Conservation (phyloP, 2,113 vertebrate species). For the Eretmochelys imbricata region DNA sequence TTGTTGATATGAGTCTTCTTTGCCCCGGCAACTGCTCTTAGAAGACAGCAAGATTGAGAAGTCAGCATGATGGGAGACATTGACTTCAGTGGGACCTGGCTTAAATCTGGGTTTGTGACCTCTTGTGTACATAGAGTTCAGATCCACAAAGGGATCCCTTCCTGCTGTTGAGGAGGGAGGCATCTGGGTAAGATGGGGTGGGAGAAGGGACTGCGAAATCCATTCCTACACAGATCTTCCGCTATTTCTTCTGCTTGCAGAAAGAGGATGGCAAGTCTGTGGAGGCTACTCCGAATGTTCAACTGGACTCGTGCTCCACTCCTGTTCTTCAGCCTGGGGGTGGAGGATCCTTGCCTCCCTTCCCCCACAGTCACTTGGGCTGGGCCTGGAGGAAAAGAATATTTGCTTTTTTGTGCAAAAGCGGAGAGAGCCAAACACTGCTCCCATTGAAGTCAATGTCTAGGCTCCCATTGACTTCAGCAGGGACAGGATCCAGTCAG, state of each 20-base stretch:
- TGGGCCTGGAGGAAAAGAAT: not conserved
- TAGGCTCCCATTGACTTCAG: fast-evolving
- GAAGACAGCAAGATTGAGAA: not conserved
- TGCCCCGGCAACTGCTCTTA: not conserved
- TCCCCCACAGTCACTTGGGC: not conserved
- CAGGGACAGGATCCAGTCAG: not conserved
- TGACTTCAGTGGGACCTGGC: not conserved
- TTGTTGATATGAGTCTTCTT: not conserved
- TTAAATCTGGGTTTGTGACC: not conserved
- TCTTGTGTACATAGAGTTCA: not conserved
- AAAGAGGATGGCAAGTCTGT: not conserved
- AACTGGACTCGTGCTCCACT: not conserved
- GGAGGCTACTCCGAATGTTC: not conserved
- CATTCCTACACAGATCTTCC: not conserved
- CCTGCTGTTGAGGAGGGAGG: not conserved
- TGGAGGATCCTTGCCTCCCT: not conserved
- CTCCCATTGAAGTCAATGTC: not conserved
- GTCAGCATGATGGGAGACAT: not conserved
- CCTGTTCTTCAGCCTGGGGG: not conserved
- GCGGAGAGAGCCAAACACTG: not conserved
- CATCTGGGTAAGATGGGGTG: not conserved
- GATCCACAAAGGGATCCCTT: not conserved
- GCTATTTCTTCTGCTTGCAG: not conserved
- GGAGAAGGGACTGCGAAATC: not conserved
- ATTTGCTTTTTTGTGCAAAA: not conserved